Evolutionary conservation across 2,113 vertebrate species (phyloP), one percentile per base, ranked within the genome.

Genomic region (Bambusicola thoracicus): DNA sequence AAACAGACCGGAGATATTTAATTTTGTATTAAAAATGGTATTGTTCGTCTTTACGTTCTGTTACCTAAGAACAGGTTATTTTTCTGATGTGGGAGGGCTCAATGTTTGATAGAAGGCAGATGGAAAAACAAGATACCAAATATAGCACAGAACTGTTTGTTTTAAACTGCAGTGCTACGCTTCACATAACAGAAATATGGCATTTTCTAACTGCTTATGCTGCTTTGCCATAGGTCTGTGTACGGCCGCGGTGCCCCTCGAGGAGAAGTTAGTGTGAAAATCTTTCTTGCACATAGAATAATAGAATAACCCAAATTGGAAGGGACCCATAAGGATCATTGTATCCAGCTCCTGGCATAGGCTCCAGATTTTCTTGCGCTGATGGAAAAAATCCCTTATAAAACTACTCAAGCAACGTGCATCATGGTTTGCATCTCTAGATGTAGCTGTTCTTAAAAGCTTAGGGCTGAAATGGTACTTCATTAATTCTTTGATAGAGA

Each of bases 401-500:
- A 80, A 82, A 51, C 58, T 67, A 56, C 80, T 82, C 34, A 9
- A 81, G 70, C 70, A 73, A 25, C 0, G 3, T 58, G 43, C 44
- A 62, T 43, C 72, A 40, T 2, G 3, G 84, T 30, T 67, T 79
- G 66, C 63, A 32, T 95, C 87, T 88, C 58, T 72, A 69, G 56
- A 79, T 67, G 36, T 0, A 1, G 81, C n/a, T 32, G 58, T 87
- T 93, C 78, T 70, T 93, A 87, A 93, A 96, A 91, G 61, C 83
- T 41, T 18, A n/a, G 59, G 56, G 83, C 78, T 77, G 76, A 93
- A 96, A 92, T 66, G 90, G 69, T 81, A 59, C 80, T 92, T 97
- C 87, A 91, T 63, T 94, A 84, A 93, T 87, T 68, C 85, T 96
- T 94, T 93, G 93, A 96, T 95, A 94, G 65, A 89, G 78, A 72